These are phyloP conservation scores for Pogonomyrmex californicus DNA, from an alignment of 1,140 invertebrate species.

Conservation along the genomic window DNA sequence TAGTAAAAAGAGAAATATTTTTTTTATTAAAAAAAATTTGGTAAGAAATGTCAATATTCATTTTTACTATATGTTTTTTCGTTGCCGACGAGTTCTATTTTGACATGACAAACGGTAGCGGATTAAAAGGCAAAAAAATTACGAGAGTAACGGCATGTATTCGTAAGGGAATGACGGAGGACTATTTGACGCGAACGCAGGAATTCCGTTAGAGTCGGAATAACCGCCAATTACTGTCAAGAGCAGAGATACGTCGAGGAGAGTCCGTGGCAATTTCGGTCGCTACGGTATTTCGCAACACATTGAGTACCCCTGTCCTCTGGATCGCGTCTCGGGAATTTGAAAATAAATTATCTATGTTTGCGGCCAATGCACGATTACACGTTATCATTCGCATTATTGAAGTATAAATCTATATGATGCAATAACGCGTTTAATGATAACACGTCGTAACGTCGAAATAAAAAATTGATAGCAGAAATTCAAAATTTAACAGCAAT, in stretches of 20 bases:
- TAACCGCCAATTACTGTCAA: slow-evolving; percentile 84
- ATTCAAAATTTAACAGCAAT: background rate
- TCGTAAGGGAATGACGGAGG: slow-evolving; percentile 58
- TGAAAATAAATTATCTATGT: slow-evolving; percentile 38
- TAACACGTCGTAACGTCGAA: background rate
- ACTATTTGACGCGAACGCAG: slow-evolving; percentile 70
- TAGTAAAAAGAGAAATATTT: background rate
- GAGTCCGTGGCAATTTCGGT: slow-evolving; percentile 72
- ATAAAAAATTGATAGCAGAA: background rate
- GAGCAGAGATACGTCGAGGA: slow-evolving; percentile 73
- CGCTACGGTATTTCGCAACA: slow-evolving; percentile 70
- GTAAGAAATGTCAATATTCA: background rate
- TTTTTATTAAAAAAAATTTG: background rate
- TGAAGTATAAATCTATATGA: slow-evolving; percentile 15
- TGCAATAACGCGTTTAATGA: background rate
- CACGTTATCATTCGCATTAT: slow-evolving; percentile 20
- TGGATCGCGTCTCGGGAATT: slow-evolving; percentile 51
- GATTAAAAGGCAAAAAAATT: background rate
- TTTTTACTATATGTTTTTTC: background rate
- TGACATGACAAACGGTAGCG: slow-evolving; percentile 39
- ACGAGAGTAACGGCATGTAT: slow-evolving; percentile 46
- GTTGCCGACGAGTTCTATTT: background rate
- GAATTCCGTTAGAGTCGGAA: slow-evolving; percentile 77
- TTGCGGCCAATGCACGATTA: background rate
- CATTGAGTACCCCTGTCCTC: slow-evolving; percentile 64